A percentile compares a stretch with the other conserved stretches of the same genome.
phyloP scores from a whole-genome alignment of 2,113 vertebrate species.

The Spheniscus mendiculus region DNA sequence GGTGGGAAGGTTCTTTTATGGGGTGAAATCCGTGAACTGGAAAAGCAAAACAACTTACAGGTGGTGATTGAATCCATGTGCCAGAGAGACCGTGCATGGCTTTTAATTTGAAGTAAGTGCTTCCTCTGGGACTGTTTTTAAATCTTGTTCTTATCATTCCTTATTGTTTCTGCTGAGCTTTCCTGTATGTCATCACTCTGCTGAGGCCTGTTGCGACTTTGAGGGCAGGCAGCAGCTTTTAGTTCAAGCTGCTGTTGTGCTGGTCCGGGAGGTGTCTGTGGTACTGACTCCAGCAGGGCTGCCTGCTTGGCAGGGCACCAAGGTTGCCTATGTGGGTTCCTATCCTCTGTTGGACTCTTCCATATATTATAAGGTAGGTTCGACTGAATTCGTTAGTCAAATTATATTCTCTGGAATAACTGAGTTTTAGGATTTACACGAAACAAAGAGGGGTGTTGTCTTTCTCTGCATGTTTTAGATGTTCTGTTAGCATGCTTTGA shows the following conservation, averaged over 20 bases:
- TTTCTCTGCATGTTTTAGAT: not conserved
- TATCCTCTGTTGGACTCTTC: not conserved
- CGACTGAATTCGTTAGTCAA: not conserved
- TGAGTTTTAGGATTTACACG: not conserved
- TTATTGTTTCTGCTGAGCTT: not conserved
- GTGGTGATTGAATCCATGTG: not conserved
- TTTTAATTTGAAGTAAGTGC: not conserved
- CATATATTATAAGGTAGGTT: accelerated
- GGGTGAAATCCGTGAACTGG: not conserved
- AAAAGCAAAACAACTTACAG: not conserved
- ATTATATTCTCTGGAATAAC: not conserved
- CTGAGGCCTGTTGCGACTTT: not conserved
- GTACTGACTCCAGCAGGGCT: not conserved
- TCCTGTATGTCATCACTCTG: not conserved
- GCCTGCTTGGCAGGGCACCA: not conserved
- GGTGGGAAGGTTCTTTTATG: not conserved
- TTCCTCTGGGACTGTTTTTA: not conserved
- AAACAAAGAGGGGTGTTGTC: not conserved
- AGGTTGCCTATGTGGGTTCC: not conserved
- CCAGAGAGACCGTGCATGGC: not conserved
- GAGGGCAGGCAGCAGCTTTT: not conserved
- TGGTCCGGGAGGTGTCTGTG: not conserved
- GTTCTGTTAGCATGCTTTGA: not conserved
- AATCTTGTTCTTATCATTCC: not conserved
- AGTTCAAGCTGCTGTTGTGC: not conserved